Base-by-base conservation (phyloP, 2,797 vertebrate genomes). In the Sebastes paucispinis region DNA sequence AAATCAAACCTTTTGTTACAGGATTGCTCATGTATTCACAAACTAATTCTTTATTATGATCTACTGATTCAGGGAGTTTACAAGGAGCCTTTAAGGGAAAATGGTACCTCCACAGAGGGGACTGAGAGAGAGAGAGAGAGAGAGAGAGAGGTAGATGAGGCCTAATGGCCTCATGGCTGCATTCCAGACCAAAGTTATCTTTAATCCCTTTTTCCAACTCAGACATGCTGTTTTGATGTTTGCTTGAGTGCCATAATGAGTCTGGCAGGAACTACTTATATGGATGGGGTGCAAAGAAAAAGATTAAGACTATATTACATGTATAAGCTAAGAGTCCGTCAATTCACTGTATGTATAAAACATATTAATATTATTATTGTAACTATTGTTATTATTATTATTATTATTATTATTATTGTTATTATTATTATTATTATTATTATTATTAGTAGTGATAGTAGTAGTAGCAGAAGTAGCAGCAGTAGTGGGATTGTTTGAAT, bases 111-210 rank as follows among this genome's bases (percentile, higher is more conserved):
- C 34, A 52, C n/a, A 52, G 3, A 64, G 3, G 31, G 39, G 6
- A 39, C 2, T 8, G 36, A 60, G 32, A 50, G 71, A 14, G 71
- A 14, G 71, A 27, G 25, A 27, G 4, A 27, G 16, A 25, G 25
- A 25, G 25, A 25, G 25, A 25, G 25, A 25, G 25, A 25, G 25
- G 3, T 22, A 11, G 27, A 63, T 77, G 64, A 80, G 50, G 65
- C 50, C 64, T 63, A 50, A 58, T 57, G 54, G 73, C 59, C 52
- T 57, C 6, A 47, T 80, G 70, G 73, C 77, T 62, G 69, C 55
- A 22, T 57, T 66, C 80, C 73, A 82, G 62, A 68, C 47, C 55
- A 43, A 64, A 79, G 50, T 73, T 57, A 62, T 66, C 32, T 20
- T 14, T 77, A 85, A 81, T 80, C 76, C 65, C 14, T 59, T 66